These are phyloP conservation scores for Harpegnathos saltator DNA, from an alignment of 1,140 invertebrate species.

Conservation along the genomic window DNA sequence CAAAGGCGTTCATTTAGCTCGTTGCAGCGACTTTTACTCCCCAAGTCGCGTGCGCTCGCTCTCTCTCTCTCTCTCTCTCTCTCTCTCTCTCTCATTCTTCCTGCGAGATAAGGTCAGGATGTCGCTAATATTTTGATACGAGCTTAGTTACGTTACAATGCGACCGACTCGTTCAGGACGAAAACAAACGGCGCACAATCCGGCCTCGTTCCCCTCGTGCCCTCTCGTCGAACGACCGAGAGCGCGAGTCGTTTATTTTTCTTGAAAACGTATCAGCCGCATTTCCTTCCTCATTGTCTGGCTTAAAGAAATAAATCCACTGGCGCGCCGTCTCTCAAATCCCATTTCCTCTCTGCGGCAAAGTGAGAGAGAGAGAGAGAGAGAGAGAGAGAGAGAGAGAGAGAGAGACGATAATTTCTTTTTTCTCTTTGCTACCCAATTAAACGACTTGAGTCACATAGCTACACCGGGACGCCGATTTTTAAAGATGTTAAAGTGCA, in stretches of 20 bases:
- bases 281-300: slow-evolving; percentile 81
- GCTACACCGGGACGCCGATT: no score
- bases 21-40: slow-evolving; percentile 13
- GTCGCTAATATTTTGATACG: slow-evolving; percentile 68
- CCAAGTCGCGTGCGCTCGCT: slow-evolving; percentile 6
- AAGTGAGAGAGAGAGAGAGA: no score
- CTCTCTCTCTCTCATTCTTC: no score
- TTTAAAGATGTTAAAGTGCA: no score
- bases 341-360: slow-evolving; percentile 33
- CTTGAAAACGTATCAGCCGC: slow-evolving; percentile 80
- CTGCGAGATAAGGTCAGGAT: slow-evolving; percentile 12
- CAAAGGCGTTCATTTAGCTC: no score
- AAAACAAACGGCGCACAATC: slow-evolving; percentile 71
- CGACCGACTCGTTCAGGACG: slow-evolving; percentile 63
- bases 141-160: slow-evolving; percentile 68
- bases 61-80: slow-evolving; percentile 3
- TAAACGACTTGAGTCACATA: no score
- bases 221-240: slow-evolving; percentile 36
- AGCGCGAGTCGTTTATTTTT: slow-evolving; percentile 81
- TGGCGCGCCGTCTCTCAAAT: no score
- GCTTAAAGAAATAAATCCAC: slow-evolving; percentile 79
- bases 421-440: no score
- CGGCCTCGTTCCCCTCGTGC: slow-evolving; percentile 51
- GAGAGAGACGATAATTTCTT: no score
- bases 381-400: no score